Conservation (phyloP, 2,888 invertebrate genomes). For the Glyphotaelius pellucidus region DNA sequence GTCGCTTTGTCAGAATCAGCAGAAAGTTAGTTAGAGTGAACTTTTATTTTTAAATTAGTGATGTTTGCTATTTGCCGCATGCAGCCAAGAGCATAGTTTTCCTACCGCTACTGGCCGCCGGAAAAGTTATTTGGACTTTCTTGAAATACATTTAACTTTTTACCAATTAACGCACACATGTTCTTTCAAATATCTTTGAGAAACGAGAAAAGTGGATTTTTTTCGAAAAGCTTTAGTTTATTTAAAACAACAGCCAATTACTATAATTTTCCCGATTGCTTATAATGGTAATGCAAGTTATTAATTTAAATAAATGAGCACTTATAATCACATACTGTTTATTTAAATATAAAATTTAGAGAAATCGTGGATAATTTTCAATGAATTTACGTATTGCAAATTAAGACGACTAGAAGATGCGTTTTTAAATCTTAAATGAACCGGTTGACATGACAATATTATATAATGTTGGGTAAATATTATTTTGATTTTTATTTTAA, state of each 20-base stretch:
- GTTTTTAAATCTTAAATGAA: too few relatives aligned
- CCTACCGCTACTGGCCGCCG: not conserved
- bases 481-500: too few relatives aligned
- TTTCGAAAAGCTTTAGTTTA: too few relatives aligned
- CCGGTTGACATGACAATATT: too few relatives aligned
- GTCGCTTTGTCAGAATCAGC: not conserved
- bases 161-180: not conserved
- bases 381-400: not conserved
- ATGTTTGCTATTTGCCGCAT: not conserved
- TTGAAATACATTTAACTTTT: not conserved
- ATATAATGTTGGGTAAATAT: too few relatives aligned
- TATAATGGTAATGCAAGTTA: too few relatives aligned
- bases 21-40: not conserved
- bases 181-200: too few relatives aligned
- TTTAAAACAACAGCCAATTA: too few relatives aligned
- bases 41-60: slow-evolving; percentile 4
- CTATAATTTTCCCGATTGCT: too few relatives aligned
- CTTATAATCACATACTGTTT: not conserved
- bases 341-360: not conserved
- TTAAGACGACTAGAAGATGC: not conserved
- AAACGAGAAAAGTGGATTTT: too few relatives aligned
- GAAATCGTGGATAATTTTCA: not conserved
- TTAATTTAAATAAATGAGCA: too few relatives aligned
- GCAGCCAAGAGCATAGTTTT: not conserved
- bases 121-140: not conserved